Conservation (phyloP, 1,140 invertebrate genomes). For the Leptopilina clavipes region DNA sequence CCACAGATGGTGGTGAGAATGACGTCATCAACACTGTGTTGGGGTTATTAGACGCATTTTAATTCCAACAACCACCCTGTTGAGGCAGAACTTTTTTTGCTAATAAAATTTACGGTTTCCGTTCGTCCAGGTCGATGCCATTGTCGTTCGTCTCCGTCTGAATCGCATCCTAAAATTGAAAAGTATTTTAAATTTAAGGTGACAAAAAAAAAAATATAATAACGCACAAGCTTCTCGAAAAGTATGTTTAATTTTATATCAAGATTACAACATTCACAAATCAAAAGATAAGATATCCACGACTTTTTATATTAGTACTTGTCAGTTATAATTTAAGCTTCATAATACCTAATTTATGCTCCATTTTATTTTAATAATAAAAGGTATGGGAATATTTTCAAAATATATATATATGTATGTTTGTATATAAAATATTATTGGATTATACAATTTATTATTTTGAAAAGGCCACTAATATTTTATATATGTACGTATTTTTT, state of each 20-base stretch:
- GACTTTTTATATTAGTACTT: too few relatives aligned
- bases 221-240: not conserved
- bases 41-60: not conserved
- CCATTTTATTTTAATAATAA: too few relatives aligned
- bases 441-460: too few relatives aligned
- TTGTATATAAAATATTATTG: too few relatives aligned
- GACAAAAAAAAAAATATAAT: not conserved
- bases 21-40: not conserved
- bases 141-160: constrained; percentile 45
- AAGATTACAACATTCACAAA: not conserved
- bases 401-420: too few relatives aligned
- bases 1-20: constrained; percentile 24
- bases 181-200: not conserved
- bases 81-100: constrained; percentile 41
- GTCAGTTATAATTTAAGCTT: too few relatives aligned
- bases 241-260: not conserved
- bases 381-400: too few relatives aligned
- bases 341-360: too few relatives aligned
- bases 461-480: too few relatives aligned
- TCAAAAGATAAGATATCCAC: too few relatives aligned
- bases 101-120: constrained; percentile 58
- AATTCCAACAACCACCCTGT: constrained; percentile 9
- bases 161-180: constrained; percentile 13
- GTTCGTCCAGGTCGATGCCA: constrained; percentile 53
- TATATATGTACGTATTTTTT: too few relatives aligned